phyloP scores from a whole-genome alignment of 37 sponge, comb jelly and placozoan genomes.

The Cladorhizidae sp. region DNA sequence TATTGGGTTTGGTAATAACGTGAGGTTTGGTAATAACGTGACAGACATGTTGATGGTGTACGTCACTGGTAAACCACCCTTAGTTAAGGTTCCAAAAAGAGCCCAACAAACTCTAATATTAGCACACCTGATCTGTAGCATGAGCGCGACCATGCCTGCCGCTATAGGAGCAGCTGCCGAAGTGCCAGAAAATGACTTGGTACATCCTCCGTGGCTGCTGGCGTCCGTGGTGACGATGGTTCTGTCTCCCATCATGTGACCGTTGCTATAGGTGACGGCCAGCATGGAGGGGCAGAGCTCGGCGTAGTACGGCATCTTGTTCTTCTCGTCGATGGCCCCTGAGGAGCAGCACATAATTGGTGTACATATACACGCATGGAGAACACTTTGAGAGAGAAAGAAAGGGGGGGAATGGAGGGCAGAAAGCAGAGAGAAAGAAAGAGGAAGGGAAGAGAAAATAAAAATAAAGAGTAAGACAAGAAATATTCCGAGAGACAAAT shows the following conservation, averaged over 20 bases:
- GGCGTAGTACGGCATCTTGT: slow-evolving; percentile 70
- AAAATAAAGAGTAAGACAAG: neutral
- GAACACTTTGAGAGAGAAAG: neutral
- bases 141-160: slow-evolving; percentile 82
- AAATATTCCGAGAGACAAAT: neutral
- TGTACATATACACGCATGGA: too few relatives aligned
- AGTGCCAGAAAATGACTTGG: slow-evolving; percentile 69
- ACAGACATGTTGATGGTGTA: too few relatives aligned
- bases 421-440: slow-evolving; percentile 3
- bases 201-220: slow-evolving; percentile 33
- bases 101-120: neutral
- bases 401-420: slow-evolving; percentile 2
- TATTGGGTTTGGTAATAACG: too few relatives aligned
- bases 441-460: neutral
- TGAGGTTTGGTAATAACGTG: too few relatives aligned
- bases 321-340: slow-evolving; percentile 73
- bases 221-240: slow-evolving; percentile 58
- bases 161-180: slow-evolving; percentile 92
- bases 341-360: too few relatives aligned
- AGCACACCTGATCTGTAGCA: slow-evolving; percentile 75
- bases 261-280: slow-evolving; percentile 80
- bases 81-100: neutral
- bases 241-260: slow-evolving; percentile 9
- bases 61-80: too few relatives aligned
- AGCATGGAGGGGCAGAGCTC: slow-evolving; percentile 73